Conservation (phyloP, 2,113 vertebrate species). For the Onychorhynchus coronatus region DNA sequence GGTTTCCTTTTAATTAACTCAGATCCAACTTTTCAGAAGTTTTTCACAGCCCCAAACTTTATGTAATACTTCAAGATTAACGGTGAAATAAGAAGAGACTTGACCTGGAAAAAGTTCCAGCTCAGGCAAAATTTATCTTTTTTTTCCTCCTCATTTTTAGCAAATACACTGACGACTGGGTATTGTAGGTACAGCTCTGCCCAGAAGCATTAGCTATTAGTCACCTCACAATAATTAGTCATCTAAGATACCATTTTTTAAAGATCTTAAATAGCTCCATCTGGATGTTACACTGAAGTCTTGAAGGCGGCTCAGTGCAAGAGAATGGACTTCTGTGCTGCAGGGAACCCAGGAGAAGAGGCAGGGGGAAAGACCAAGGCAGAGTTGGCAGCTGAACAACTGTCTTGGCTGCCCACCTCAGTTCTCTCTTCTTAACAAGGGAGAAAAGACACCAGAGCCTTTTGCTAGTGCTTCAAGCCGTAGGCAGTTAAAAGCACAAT, state of each 20-base stretch:
- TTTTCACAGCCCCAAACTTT: background rate
- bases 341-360: background rate
- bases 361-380: background rate
- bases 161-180: background rate
- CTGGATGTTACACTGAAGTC: background rate
- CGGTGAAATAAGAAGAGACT: conserved; percentile 28
- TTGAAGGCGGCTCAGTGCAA: background rate
- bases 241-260: background rate
- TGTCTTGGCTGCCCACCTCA: background rate
- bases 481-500: background rate
- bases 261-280: background rate
- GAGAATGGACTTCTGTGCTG: accelerated
- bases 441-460: background rate
- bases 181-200: conserved; percentile 28
- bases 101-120: conserved; percentile 49
- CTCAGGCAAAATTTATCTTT: background rate
- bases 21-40: background rate
- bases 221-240: background rate
- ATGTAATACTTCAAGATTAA: conserved; percentile 35
- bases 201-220: conserved; percentile 30
- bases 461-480: background rate
- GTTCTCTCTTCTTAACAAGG: background rate
- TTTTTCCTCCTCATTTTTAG: background rate
- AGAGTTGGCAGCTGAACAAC: accelerated
- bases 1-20: conserved; percentile 16